These are phyloP conservation scores for Acanthiza pusilla DNA, from an alignment of 2,797 vertebrate species.

Conservation along the genomic window DNA sequence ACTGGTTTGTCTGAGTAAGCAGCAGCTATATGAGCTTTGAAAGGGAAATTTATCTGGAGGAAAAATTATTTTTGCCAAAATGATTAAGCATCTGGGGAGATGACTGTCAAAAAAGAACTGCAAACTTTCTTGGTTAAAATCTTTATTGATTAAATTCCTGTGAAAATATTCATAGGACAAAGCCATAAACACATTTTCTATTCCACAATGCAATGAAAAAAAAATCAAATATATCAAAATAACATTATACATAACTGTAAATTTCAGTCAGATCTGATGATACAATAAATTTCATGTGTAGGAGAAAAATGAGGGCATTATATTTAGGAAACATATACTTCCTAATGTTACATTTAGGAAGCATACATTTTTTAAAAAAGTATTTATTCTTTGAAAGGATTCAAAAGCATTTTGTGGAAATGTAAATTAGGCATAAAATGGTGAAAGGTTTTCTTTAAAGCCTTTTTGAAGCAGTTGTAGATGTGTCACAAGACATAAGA, in stretches of 20 bases:
- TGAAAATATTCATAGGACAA: conserved; percentile 37
- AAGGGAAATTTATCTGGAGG: conserved; percentile 28
- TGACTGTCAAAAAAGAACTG: conserved; percentile 43
- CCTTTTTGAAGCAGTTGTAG: not conserved
- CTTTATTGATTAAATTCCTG: conserved; percentile 27
- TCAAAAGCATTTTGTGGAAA: conserved; percentile 40
- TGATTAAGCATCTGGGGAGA: conserved; percentile 37
- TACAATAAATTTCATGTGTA: not conserved
- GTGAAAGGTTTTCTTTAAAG: not conserved
- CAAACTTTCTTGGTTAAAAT: conserved; percentile 48
- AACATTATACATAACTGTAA: conserved; percentile 39
- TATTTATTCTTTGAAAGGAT: conserved; percentile 46
- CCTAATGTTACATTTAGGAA: conserved; percentile 31
- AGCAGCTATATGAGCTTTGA: conserved; percentile 16
- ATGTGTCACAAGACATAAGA: not conserved
- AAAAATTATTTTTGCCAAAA: conserved; percentile 71
- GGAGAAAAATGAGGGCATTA: conserved; percentile 34
- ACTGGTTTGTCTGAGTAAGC: conserved; percentile 3
- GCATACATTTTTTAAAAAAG: not conserved
- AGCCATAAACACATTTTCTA: conserved; percentile 18
- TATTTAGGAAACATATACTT: conserved; percentile 40
- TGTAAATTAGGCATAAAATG: not conserved
- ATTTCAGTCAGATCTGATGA: conserved; percentile 52
- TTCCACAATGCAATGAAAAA: not conserved
- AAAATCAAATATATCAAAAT: conserved; percentile 10